Base-by-base conservation (phyloP, 2,888 invertebrate species). In the Phorcus lineatus region DNA sequence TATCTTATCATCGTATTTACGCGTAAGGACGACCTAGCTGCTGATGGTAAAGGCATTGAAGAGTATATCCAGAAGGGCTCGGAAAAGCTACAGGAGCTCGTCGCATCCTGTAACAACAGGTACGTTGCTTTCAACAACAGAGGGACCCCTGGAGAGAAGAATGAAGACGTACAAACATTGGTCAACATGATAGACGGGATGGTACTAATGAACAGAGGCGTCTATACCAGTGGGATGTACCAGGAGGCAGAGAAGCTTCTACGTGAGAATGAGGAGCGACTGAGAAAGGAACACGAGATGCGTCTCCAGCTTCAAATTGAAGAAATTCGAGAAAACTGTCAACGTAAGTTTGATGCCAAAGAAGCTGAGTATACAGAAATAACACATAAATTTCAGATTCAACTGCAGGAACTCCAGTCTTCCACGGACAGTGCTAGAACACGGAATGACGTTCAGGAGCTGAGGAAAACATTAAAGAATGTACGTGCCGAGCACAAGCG, bases 221-320 rank as follows among this genome's bases (percentile, higher is more conserved):
- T 47, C 36, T 84, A 82, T 52, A 84, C 83, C n/a, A 81, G 77
- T 22, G 80, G 77, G 3, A 79, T 82, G 81, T 84, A 81, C 55
- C 28, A 74, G 36, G 81, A 77, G 57, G 81, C 81, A 9, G 83
- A 84, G 13, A 75, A 75, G 28, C 7, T 28, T 22, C 9, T 75
- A 11, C 19, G 52, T 16, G 24, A 75, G 16, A 52, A 28, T 17
- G 47, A 52, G 28, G 75, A 75, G 17, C 9, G 53, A 53, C 53
- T 75, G 40, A 52, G 22, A 40, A 11, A 6, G 11, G 47, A 47
- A 47, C 47, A 47, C 47, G 47, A 47, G 47, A 13, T 13, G 47
- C 6, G 1, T 13, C 47, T 47, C 6, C 7, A 47, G 47, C 6
- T 47, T 13, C 47, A 47, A 13, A 4, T 47, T 4, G 47, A 6